Percentiles rank a stretch among this genome's conserved stretches.
Evolutionary conservation across 1,140 invertebrate genomes (phyloP).

Genomic region (Parasteatoda tepidariorum): DNA sequence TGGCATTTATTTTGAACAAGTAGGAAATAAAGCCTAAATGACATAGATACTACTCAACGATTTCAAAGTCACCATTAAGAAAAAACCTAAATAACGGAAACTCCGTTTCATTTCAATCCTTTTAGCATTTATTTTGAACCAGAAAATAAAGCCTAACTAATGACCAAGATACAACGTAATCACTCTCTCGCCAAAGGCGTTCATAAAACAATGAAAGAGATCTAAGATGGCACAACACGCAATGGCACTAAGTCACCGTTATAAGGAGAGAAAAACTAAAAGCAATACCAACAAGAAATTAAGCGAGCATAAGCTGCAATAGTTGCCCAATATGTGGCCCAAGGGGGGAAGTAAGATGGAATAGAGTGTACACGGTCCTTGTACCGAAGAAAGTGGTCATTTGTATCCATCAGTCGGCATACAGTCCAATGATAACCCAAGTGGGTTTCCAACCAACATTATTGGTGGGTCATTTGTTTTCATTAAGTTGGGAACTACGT

Average conservation of each 20-base stretch:
- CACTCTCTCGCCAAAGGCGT: neutral
- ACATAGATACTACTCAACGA: too few species aligned
- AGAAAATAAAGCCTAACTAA: too few species aligned
- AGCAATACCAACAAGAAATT: slow-evolving; percentile 22
- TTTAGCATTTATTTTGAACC: too few species aligned
- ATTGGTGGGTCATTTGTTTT: slow-evolving; percentile 32
- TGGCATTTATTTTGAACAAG: too few species aligned
- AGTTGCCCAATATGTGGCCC: slow-evolving; percentile 32
- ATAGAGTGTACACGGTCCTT: neutral
- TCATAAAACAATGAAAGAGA: neutral
- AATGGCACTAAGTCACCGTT: neutral
- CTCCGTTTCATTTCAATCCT: too few species aligned
- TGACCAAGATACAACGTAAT: too few species aligned
- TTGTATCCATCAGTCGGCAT: slow-evolving; percentile 12
- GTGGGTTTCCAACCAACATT: slow-evolving; percentile 22
- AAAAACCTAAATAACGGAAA: too few species aligned
- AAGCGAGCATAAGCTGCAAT: slow-evolving; percentile 21
- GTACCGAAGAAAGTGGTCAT: slow-evolving; percentile 22
- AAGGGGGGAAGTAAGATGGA: neutral
- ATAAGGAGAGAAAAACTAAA: neutral
- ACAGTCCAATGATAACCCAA: slow-evolving; percentile 29
- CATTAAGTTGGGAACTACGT: slow-evolving; percentile 12
- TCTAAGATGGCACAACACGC: neutral
- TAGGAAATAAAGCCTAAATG: too few species aligned
- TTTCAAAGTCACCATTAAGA: too few species aligned